Evolutionary conservation across 2,113 vertebrate species (phyloP), one percentile per base, ranked within the genome.

Genomic region (Apeltes quadracus): DNA sequence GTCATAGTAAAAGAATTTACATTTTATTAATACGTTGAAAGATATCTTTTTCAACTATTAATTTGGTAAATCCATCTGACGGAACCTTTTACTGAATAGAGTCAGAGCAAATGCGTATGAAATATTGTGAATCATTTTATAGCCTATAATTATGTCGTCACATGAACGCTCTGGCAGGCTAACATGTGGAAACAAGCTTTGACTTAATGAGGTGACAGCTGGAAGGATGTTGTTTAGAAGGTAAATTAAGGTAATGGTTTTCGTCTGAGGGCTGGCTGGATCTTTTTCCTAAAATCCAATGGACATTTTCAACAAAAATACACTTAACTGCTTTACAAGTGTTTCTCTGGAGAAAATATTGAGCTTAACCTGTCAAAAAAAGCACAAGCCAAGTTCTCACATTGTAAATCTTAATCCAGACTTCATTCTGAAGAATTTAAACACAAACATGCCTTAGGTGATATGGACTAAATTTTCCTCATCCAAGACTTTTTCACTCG

Each of bases 141-240:
- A 66, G 58, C 32, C 75, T 82, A 36, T 91, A 84, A 90, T 92
- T 90, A 89, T 76, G 75, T 73, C 61, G 7, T 91, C 81, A 87
- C 74, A 53, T 80, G 73, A 74, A 72, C 54, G 75, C 80, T 0
- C 36, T 82, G 88, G 87, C 71, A 20, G 34, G 27, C 56, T 55
- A 69, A 87, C 82, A 75, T 59, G 81, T 90, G 73, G 72, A 87
- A 89, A 88, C 87, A 86, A 72, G 82, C 58, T 69, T 61, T 80
- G 79, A 84, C 83, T 88, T 82, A 61, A 69, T 83, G 66, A 80
- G 64, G 38, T 81, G 59, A 73, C 64, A 59, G 34, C 62, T 70
- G 54, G 48, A 69, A 34, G 51, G 50, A 66, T 75, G 23, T 44
- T 72, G 44, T 62, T 68, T 70, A 7, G 58, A 15, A 54, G 54